phyloP scores from a whole-genome alignment of 2,113 vertebrate genomes.

The Lophura nycthemera region DNA sequence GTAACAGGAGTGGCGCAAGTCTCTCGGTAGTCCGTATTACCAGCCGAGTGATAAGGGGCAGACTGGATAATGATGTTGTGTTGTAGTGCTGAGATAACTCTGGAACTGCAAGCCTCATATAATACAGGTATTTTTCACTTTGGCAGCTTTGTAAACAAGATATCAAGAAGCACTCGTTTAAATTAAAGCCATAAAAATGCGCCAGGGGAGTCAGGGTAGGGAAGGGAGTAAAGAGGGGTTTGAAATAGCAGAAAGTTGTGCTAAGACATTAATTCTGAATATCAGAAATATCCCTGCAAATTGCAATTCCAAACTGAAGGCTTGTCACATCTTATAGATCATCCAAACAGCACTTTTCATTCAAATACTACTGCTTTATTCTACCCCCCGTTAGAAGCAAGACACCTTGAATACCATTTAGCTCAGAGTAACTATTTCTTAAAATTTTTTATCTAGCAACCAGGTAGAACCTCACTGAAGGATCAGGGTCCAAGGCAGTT shows the following conservation, averaged over 20 bases:
- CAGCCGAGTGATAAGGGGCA: constrained; percentile 84
- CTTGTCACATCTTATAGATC: neutral
- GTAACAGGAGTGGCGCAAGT: constrained; percentile 63
- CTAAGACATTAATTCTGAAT: neutral
- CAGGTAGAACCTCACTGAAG: neutral
- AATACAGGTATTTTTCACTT: constrained; percentile 88
- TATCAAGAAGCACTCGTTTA: constrained; percentile 82
- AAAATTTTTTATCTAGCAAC: neutral
- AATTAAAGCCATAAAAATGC: constrained; percentile 81
- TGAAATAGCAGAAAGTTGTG: constrained; percentile 11
- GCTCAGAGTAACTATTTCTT: neutral
- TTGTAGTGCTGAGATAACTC: constrained; percentile 84
- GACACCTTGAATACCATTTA: neutral
- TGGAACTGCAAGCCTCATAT: constrained; percentile 80
- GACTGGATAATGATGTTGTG: constrained; percentile 82
- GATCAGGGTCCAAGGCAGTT: neutral
- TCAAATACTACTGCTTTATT: neutral
- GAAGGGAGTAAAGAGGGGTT: neutral
- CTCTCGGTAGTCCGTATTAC: constrained; percentile 64
- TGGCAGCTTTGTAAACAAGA: constrained; percentile 89
- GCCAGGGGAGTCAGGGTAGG: neutral
- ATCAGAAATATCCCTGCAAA: neutral
- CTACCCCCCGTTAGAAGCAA: neutral
- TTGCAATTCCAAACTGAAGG: neutral
- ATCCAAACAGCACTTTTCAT: neutral